Evolutionary conservation across 2,888 invertebrate genomes (phyloP).

Genomic region (Papilio gigon): DNA sequence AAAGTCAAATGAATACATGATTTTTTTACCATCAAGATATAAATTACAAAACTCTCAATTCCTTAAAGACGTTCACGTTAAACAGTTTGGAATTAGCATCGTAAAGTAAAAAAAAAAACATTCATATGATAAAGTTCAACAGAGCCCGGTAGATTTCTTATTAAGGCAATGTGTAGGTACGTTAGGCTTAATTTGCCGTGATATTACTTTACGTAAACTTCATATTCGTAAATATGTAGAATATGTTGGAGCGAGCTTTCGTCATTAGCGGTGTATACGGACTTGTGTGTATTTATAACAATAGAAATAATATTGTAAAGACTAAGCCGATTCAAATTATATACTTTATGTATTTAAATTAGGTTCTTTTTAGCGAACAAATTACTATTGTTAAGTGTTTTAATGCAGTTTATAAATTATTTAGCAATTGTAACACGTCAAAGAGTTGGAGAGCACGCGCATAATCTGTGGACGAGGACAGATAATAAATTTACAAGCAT

Average conservation of each 20-base stretch:
- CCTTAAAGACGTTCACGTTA: no score
- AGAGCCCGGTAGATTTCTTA: constrained; percentile 29
- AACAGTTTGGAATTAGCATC: neutral
- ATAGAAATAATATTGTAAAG: constrained; percentile 62
- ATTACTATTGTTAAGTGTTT: neutral
- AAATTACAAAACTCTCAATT: no score
- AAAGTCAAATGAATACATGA: no score
- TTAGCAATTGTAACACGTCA: neutral
- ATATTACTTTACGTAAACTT: constrained; percentile 59
- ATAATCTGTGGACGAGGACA: neutral
- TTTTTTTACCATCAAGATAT: no score
- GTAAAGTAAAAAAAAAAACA: neutral
- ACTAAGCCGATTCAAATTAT: constrained; percentile 54
- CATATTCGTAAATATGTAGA: constrained; percentile 61
- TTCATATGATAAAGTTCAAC: constrained; percentile 15
- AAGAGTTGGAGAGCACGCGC: neutral
- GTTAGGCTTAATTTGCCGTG: constrained; percentile 60
- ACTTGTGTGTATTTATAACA: constrained; percentile 48
- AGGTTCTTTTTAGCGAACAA: constrained; percentile 7
- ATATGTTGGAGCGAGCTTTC: constrained; percentile 78
- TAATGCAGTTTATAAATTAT: neutral
- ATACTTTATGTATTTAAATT: constrained; percentile 34
- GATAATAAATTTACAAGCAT: neutral
- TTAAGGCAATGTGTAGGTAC: constrained; percentile 53
- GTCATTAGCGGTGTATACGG: constrained; percentile 75